Evolutionary conservation across 2,113 vertebrate genomes (phyloP), one percentile per base, ranked within the genome.

Genomic region (Nothobranchius kuhntae): DNA sequence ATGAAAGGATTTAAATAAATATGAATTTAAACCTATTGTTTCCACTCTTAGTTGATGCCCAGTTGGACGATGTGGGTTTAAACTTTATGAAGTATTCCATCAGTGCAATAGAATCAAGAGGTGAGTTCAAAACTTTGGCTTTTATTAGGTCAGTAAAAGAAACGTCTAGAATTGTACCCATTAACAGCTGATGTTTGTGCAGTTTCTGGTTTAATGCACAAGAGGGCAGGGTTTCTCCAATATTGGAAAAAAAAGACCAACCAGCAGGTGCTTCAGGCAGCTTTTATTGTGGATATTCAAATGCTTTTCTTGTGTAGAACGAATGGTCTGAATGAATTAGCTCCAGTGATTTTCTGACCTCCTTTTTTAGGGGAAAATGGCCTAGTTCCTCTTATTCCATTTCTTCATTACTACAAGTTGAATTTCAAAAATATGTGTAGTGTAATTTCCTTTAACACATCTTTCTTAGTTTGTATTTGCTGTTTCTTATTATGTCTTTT

Each of bases 71-170:
- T 3, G 87, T 94, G 59, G 97, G 97, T 7, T 91, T 97, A 79
- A 87, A 86, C 45, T 87, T 99, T 91, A 89, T 99, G 85, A 96
- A 92, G 92, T 98, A 97, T 68, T 95, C 96, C 69, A 96, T 99
- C 87, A 93, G 79, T 65, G 96, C 95, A 42, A 91, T 99, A 67
- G 98, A 99, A 84, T 93, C 86, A 14, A 93, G 96, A 95, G 97
- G 98, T 99, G 93, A 95, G 70, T 9, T 30, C 52, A 5, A 54
- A 21, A 48, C 52, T 11, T 14, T 3, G 2, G 40, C 7, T 30
- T 12, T 12, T 45, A 48, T 55, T 55, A 36, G 0, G 13, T 13
- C 4, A 21, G 9, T 21, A 11, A 11, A 24, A 1, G 21, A 21
- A 4, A 53, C 11, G 24, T 11, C 6, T 5, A 13, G 38, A 9